Evolutionary conservation across 2,888 invertebrate species (phyloP).

Genomic region (Coremacera marginata): DNA sequence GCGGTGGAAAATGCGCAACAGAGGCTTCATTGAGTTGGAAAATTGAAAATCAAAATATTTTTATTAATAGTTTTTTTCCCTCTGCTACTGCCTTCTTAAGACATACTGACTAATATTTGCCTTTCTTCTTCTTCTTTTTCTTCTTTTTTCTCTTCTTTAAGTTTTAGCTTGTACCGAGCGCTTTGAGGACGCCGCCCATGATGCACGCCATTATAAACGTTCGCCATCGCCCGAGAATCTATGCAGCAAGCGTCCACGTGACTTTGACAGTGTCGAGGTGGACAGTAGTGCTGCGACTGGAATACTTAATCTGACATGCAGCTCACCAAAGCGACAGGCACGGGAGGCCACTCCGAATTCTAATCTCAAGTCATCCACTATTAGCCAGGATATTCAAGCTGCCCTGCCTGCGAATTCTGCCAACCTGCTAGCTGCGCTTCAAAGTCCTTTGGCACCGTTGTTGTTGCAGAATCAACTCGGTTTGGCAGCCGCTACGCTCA

Average conservation of each 20-base stretch:
- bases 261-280: slow-evolving; percentile 16
- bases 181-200: slow-evolving; percentile 47
- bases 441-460: slow-evolving; percentile 60
- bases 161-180: slow-evolving; percentile 62
- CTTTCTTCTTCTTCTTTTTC: slow-evolving; percentile 24
- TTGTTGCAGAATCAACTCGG: slow-evolving; percentile 62
- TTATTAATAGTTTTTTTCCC: slow-evolving; percentile 45
- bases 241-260: slow-evolving; percentile 57
- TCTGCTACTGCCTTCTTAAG: neutral
- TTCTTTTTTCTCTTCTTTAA: slow-evolving; percentile 28
- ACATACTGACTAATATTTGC: neutral
- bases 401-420: slow-evolving; percentile 34
- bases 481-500: slow-evolving; percentile 53
- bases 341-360: slow-evolving; percentile 35
- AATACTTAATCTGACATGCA: slow-evolving; percentile 60
- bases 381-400: slow-evolving; percentile 28
- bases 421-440: slow-evolving; percentile 55
- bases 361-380: neutral
- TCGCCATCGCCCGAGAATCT: slow-evolving; percentile 57
- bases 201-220: slow-evolving; percentile 11
- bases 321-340: slow-evolving; percentile 54
- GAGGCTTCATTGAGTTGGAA: slow-evolving; percentile 65
- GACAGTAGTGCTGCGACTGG: slow-evolving; percentile 44
- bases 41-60: slow-evolving; percentile 66
- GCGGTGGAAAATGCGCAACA: slow-evolving; percentile 36